These are phyloP conservation scores for Menidia menidia DNA, from an alignment of 2,797 vertebrate species.

Conservation along the genomic window DNA sequence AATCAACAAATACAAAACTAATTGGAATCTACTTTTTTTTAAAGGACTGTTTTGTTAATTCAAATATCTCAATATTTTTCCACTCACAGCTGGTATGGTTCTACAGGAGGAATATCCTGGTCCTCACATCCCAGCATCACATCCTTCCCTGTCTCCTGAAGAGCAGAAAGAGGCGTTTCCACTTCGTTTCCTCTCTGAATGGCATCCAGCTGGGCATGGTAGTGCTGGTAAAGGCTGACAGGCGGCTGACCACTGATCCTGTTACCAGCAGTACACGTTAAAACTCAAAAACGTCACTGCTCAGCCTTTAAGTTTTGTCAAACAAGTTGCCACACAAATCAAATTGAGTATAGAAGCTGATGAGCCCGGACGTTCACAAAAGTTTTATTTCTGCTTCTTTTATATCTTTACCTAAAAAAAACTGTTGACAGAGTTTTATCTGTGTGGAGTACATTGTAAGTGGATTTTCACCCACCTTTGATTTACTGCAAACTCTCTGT, in stretches of 20 bases:
- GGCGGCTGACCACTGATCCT: slow-evolving; percentile 40
- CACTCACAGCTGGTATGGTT: slow-evolving; percentile 83
- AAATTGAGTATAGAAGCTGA: too few species aligned
- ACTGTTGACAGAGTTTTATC: too few species aligned
- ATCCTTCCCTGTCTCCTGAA: slow-evolving; percentile 48
- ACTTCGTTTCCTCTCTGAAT: slow-evolving; percentile 68
- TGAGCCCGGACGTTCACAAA: too few species aligned
- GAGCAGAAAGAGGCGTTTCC: slow-evolving; percentile 16
- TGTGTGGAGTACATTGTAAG: not conserved
- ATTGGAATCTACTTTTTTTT: not conserved
- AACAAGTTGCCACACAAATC: too few species aligned
- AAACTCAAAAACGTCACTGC: not conserved
- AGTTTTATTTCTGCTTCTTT: too few species aligned
- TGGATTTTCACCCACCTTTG: slow-evolving; percentile 34
- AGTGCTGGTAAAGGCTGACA: slow-evolving; percentile 74
- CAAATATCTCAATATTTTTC: not conserved
- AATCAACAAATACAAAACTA: not conserved
- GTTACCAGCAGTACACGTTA: not conserved
- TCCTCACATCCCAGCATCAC: slow-evolving; percentile 35
- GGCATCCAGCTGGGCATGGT: slow-evolving; percentile 81
- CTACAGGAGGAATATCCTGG: slow-evolving; percentile 35
- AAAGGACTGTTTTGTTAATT: not conserved
- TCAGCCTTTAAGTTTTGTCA: too few species aligned
- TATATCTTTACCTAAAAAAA: too few species aligned
- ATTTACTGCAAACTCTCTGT: slow-evolving; percentile 21